Conservation (phyloP, 2,888 invertebrate genomes). For the Apotomis betuletana region DNA sequence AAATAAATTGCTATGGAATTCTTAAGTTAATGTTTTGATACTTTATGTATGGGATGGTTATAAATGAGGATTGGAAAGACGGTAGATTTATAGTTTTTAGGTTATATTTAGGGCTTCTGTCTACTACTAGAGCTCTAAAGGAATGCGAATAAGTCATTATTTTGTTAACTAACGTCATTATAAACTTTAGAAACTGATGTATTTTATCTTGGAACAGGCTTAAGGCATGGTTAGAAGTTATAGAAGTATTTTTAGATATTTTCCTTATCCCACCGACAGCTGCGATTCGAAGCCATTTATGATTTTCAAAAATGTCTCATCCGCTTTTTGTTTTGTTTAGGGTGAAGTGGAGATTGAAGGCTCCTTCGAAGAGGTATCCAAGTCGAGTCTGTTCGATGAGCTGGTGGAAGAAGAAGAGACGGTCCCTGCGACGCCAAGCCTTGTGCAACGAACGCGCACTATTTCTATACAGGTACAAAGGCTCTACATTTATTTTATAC, state of each 20-base stretch:
- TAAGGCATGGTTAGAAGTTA: too few species aligned
- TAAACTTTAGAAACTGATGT: too few species aligned
- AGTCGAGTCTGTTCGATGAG: constrained; percentile 75
- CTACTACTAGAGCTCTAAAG: too few species aligned
- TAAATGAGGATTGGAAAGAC: constrained; percentile 1
- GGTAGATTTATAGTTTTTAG: not conserved
- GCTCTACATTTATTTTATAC: too few species aligned
- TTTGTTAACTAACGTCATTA: too few species aligned
- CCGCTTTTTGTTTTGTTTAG: constrained; percentile 58
- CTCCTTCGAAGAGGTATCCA: constrained; percentile 82
- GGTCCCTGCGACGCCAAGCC: constrained; percentile 50
- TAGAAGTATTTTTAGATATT: too few species aligned
- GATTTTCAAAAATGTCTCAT: too few species aligned
- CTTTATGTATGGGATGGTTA: constrained; percentile 26
- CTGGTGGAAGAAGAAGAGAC: constrained; percentile 73
- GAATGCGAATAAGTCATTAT: too few species aligned
- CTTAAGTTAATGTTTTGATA: constrained; percentile 30
- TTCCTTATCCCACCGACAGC: too few species aligned
- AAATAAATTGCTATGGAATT: constrained; percentile 26
- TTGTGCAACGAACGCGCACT: constrained; percentile 61
- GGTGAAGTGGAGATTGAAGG: constrained; percentile 85
- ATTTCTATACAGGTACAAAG: constrained; percentile 69
- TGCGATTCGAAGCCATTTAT: too few species aligned
- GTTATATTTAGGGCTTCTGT: too few species aligned
- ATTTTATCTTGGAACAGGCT: too few species aligned